These are phyloP conservation scores for Trichomycterus rosablanca DNA, from an alignment of 2,113 vertebrate species.

Conservation along the genomic window DNA sequence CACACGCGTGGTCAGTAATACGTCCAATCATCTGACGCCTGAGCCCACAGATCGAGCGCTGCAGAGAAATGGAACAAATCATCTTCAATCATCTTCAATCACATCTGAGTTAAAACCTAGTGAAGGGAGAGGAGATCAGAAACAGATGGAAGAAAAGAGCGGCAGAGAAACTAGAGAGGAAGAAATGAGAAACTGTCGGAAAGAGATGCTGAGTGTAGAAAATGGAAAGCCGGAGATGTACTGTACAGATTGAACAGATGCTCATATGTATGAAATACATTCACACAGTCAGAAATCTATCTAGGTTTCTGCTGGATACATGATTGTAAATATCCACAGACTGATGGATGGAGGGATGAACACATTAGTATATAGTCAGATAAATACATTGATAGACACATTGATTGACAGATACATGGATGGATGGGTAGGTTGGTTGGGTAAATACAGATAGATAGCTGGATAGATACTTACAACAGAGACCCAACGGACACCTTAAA, in stretches of 20 bases:
- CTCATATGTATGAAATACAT: slow-evolving; percentile 15
- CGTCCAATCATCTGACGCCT: slow-evolving; percentile 1
- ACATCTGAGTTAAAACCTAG: slow-evolving; percentile 7
- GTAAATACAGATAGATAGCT: no score
- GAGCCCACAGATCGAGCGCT: neutral
- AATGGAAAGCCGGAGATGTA: slow-evolving; percentile 14
- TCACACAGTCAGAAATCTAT: no score
- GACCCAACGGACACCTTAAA: no score
- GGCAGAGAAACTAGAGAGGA: no score
- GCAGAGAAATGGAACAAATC: slow-evolving; percentile 9
- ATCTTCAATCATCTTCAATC: neutral
- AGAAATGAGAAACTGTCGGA: neutral
- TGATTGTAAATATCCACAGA: neutral
- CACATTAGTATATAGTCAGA: no score
- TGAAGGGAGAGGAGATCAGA: slow-evolving; percentile 25
- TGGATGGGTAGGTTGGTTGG: no score
- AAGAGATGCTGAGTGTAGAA: neutral
- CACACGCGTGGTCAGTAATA: neutral
- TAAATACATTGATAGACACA: no score
- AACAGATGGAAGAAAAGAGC: neutral
- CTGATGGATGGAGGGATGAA: slow-evolving; percentile 1
- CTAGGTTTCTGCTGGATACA: no score
- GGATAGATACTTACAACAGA: no score
- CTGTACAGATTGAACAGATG: slow-evolving; percentile 22
- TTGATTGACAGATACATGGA: no score